Base-by-base conservation (phyloP, 2,797 vertebrate species). In the Chromis chromis region DNA sequence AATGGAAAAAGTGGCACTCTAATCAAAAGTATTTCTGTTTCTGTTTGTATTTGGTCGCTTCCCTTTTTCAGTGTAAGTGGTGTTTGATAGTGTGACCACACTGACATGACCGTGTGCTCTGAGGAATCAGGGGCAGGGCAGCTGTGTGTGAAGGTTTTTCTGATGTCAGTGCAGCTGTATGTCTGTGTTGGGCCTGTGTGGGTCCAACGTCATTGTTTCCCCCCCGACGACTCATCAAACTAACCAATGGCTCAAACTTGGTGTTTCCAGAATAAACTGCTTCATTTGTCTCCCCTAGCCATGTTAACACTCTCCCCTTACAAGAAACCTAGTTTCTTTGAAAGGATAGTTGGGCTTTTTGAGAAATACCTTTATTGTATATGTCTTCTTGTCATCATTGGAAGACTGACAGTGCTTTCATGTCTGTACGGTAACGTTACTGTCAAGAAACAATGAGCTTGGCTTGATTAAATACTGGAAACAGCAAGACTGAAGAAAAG, bases 131-230 rank as follows among this genome's bases (percentile, higher is more conserved):
- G 52, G 54, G 57, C 72, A 76, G 81, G 76, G 65, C 62, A 65
- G 50, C 74, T 75, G 72, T 70, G 44, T 72, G 63, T 19, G 58
- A 46, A 76, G 70, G 61, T 59, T 70, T 69, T 66, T 70, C 73
- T 82, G 82, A 88, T 86, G 68, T 86, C 81, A 77, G 58, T 81
- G 66, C 61, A 79, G 83, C 13, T 86, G 72, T 83, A 52, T 79
- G 68, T 73, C 36, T 66, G 16, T 66, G 70, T 25, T 11, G 10
- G 40, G 57, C 46, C 68, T 74, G 65, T 83, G 81, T 82, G 70
- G 79, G 28, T 77, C 64, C 53, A 48, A 48, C 16, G 4, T 68
- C 60, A 17, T 13, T 65, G 54, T 78, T 54, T 57, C 54, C 54
- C 33, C 42, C 68, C 44, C 27, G 40, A 66, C 69, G 81, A 84